Evolutionary conservation across 1,140 invertebrate genomes (phyloP).

Genomic region (Zaprionus capensis): DNA sequence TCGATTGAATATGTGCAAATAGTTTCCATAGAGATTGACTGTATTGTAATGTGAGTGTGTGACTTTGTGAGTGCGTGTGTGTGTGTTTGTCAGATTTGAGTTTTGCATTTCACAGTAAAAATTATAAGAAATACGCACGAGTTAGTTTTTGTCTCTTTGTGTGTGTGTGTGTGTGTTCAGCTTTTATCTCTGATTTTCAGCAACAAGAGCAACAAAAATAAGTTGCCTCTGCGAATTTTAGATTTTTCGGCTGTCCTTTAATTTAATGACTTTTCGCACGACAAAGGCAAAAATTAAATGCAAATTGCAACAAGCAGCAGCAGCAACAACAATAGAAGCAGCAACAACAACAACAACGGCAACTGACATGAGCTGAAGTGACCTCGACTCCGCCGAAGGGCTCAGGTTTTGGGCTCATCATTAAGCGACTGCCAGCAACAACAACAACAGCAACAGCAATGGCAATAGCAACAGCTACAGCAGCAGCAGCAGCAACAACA

Average conservation of each 20-base stretch:
- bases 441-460: constrained; percentile 32
- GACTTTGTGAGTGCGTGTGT: neutral
- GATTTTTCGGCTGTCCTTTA: constrained; percentile 58
- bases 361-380: constrained; percentile 65
- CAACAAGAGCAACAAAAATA: neutral
- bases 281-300: constrained; percentile 77
- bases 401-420: constrained; percentile 63
- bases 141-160: neutral
- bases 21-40: neutral
- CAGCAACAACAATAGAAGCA: constrained; percentile 18
- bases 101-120: neutral
- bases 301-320: constrained; percentile 67
- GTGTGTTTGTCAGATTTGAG: neutral
- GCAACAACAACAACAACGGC: constrained; percentile 14
- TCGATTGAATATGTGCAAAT: constrained; percentile 2
- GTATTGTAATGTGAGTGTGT: neutral
- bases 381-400: constrained; percentile 58
- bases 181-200: constrained; percentile 28
- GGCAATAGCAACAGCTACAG: constrained; percentile 21
- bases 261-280: constrained; percentile 76
- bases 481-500: constrained; percentile 20
- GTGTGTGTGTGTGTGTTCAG: neutral
- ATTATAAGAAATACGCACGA: neutral
- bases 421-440: constrained; percentile 59
- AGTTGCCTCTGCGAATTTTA: constrained; percentile 20